Evolutionary conservation across 2,888 invertebrate genomes (phyloP), one percentile per base, ranked within the genome.

Genomic region (Sarcophaga caerulescens): DNA sequence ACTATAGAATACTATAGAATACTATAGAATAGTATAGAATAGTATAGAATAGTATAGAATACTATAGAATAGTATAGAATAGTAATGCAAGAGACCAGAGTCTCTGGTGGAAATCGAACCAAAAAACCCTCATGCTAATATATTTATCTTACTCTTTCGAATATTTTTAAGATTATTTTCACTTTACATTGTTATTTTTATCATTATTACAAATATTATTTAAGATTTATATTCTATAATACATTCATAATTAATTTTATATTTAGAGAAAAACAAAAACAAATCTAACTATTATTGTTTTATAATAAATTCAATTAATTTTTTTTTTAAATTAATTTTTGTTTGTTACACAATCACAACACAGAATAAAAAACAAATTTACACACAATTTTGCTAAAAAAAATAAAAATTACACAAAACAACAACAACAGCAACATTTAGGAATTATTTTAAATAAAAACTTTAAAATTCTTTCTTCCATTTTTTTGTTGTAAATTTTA

Each of bases 271-370:
- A 47, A 59, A 52, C 65, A 25, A 35, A 11, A 71, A 59, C 23
- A 73, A 57, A 35, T 47, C 71, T 70, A 79, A 74, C 65, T 59
- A 52, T 68, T 45, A 66, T 17, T 63, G 57, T 85, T 89, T 90
- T 91, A 92, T 92, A 92, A 92, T 92, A 93, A 93, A 92, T 93
- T 93, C 92, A 93, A 93, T 93, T 92, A 92, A 92, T 92, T 91
- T 89, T 89, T 88, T 83, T 14, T 52, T 52, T 10, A 2, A 35
- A 17, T 52, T 52, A 60, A 17, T 85, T 85, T 69, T 47, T 82
- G 62, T 75, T 77, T 81, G 76, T 62, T 76, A 84, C 73, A 85
- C 69, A 81, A 74, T 45, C 71, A 85, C 85, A 87, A 45, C 23
- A 81, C 76, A 87, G 60, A 81, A 71, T 52, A 14, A 47, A 11